Evolutionary conservation across 2,888 invertebrate species (phyloP).

Genomic region (Drosophila macrospina): DNA sequence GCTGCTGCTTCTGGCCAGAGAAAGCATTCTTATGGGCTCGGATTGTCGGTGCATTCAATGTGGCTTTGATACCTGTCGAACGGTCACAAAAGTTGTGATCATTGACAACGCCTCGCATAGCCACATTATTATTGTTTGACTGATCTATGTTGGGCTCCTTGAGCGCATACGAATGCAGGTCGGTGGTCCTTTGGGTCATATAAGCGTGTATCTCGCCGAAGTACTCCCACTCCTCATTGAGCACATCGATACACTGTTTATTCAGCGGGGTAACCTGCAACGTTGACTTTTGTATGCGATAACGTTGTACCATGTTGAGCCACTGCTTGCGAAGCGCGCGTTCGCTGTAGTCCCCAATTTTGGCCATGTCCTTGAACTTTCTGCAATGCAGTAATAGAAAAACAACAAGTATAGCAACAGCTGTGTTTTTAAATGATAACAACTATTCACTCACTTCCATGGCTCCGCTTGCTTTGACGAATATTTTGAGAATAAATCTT

Average conservation of each 20-base stretch:
- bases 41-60: neutral
- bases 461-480: conserved; percentile 76
- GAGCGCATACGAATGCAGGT: conserved; percentile 83
- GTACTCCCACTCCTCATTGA: conserved; percentile 83
- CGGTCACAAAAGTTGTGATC: conserved; percentile 77
- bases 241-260: conserved; percentile 40
- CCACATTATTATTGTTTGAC: conserved; percentile 29
- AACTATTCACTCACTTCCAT: conserved; percentile 79
- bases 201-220: conserved; percentile 82
- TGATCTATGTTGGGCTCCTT: conserved; percentile 61
- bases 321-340: conserved; percentile 83
- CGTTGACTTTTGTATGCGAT: conserved; percentile 82
- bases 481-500: conserved; percentile 78
- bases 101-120: conserved; percentile 62
- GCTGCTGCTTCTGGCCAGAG: neutral
- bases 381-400: conserved; percentile 39
- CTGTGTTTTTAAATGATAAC: neutral
- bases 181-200: conserved; percentile 83
- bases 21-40: neutral
- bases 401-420: conserved; percentile 5
- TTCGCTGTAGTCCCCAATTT: conserved; percentile 80
- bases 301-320: conserved; percentile 81
- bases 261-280: conserved; percentile 37
- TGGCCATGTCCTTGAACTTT: conserved; percentile 74
- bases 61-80: conserved; percentile 24